phyloP scores from a whole-genome alignment of 2,888 invertebrate species.

The Ophioninae sp. region DNA sequence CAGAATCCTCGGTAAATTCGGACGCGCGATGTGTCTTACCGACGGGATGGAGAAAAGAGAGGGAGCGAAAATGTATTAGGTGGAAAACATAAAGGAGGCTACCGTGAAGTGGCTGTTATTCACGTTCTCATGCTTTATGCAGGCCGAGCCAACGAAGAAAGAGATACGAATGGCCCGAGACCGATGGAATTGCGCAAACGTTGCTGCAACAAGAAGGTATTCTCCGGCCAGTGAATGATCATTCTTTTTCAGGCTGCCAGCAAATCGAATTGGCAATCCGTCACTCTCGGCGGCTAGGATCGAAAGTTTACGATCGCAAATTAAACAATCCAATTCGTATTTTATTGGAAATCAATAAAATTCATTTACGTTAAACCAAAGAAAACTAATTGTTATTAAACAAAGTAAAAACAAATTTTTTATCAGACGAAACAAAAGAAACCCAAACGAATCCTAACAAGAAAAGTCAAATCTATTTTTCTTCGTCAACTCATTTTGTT shows the following conservation, averaged over 20 bases:
- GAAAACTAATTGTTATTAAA: background rate
- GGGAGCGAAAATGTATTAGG: conserved; percentile 34
- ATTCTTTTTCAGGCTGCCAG: conserved; percentile 47
- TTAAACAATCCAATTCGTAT: conserved; percentile 35
- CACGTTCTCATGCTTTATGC: conserved; percentile 65
- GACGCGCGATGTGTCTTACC: background rate
- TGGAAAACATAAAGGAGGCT: conserved; percentile 41
- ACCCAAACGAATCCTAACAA: background rate
- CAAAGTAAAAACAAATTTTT: background rate
- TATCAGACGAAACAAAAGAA: background rate
- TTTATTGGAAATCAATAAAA: background rate
- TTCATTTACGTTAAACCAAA: background rate
- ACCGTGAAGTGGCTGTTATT: conserved; percentile 61
- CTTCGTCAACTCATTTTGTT: too few species aligned
- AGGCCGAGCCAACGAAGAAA: conserved; percentile 54
- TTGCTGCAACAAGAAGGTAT: conserved; percentile 27
- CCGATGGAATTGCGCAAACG: conserved; percentile 47
- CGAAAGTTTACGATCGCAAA: conserved; percentile 43
- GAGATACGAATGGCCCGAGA: conserved; percentile 33
- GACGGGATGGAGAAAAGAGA: background rate
- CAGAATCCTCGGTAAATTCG: background rate
- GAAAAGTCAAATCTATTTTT: background rate
- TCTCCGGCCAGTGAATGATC: conserved; percentile 53
- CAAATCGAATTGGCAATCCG: conserved; percentile 26
- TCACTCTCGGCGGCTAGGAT: conserved; percentile 29